Percentiles rank a stretch among this genome's conserved stretches.
phyloP scores from a whole-genome alignment of 2,797 vertebrate species.

The Chaenodraco wilsoni region DNA sequence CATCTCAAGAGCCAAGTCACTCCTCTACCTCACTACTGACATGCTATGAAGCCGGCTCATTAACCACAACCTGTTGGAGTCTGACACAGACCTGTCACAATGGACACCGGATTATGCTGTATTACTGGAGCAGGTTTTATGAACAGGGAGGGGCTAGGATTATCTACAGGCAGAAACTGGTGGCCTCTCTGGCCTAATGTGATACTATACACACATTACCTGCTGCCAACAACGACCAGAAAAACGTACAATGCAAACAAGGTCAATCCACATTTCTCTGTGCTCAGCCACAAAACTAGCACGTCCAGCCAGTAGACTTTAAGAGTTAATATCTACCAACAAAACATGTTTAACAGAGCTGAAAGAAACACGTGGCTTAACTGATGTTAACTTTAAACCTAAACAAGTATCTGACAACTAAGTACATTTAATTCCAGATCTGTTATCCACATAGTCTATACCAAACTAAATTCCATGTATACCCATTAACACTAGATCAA shows the following conservation, averaged over 20 bases:
- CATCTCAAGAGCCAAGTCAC: slow-evolving; percentile 5
- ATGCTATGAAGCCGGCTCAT: background rate
- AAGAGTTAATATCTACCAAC: background rate
- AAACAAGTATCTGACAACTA: background rate
- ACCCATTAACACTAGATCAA: background rate
- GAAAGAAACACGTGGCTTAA: too few species aligned
- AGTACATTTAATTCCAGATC: background rate
- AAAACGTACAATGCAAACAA: slow-evolving; percentile 19
- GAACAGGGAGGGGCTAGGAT: slow-evolving; percentile 39
- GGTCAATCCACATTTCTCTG: background rate
- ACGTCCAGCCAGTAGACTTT: background rate
- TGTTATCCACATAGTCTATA: slow-evolving; percentile 8
- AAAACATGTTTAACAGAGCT: too few species aligned
- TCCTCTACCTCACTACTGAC: background rate
- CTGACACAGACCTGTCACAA: background rate
- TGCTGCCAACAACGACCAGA: slow-evolving; percentile 31
- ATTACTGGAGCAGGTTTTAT: slow-evolving; percentile 39
- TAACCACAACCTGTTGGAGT: background rate
- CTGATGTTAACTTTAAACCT: too few species aligned
- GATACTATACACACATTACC: slow-evolving; percentile 30
- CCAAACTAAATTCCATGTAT: slow-evolving; percentile 5
- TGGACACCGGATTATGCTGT: slow-evolving; percentile 34
- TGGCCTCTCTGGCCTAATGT: slow-evolving; percentile 31
- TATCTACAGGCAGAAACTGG: slow-evolving; percentile 21
- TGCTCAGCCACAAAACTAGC: background rate